Evolutionary conservation across 2,797 vertebrate genomes (phyloP).

Genomic region (Anniella stebbinsi): DNA sequence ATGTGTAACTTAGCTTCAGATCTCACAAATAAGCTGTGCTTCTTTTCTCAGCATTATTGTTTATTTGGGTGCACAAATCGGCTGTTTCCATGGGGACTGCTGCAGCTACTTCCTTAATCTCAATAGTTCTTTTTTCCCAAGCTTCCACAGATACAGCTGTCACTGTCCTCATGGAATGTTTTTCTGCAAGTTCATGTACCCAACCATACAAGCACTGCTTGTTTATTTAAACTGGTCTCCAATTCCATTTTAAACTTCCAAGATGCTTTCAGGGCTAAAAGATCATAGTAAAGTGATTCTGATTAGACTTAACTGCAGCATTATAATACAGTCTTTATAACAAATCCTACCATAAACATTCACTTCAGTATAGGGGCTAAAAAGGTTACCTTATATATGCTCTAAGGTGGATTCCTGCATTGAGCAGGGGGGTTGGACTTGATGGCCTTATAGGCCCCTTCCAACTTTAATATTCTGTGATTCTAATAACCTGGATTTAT

Average conservation of each 20-base stretch:
- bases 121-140: not conserved
- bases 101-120: not conserved
- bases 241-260: not conserved
- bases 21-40: not conserved
- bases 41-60: not conserved
- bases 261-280: not conserved
- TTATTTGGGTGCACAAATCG: not conserved
- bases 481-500: slow-evolving; percentile 39
- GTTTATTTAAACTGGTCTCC: not conserved
- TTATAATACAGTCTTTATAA: not conserved
- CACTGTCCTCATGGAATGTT: not conserved
- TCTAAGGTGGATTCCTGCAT: too few species aligned
- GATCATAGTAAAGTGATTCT: not conserved
- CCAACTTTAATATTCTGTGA: too few species aligned
- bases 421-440: too few species aligned
- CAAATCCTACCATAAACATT: not conserved
- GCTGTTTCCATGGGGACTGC: not conserved
- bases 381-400: slow-evolving; percentile 6
- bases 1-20: not conserved
- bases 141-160: not conserved
- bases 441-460: too few species aligned
- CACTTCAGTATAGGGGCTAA: not conserved
- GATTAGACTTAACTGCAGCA: not conserved
- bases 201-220: not conserved
- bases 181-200: not conserved